Percentiles rank a stretch among this genome's conserved stretches.
These are phyloP conservation scores for Caenorhabditis drosophilae DNA, from an alignment of 2,888 invertebrate species.

Conservation along the genomic window DNA sequence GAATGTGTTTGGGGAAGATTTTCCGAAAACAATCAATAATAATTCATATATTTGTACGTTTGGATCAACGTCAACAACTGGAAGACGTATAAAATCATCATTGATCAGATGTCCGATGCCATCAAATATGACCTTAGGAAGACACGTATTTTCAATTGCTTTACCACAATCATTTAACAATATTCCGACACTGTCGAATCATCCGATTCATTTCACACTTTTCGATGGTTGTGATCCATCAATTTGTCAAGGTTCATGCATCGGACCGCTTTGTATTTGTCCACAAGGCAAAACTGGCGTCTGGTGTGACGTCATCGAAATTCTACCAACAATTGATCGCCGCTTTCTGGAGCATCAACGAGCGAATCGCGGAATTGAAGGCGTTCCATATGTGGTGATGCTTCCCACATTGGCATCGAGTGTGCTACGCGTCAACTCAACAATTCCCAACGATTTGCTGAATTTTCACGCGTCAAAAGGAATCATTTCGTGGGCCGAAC, in stretches of 20 bases:
- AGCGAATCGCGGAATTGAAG: slow-evolving; percentile 50
- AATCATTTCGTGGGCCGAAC: slow-evolving; percentile 51
- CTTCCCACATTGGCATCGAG: slow-evolving; percentile 47
- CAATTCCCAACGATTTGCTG: slow-evolving; percentile 40
- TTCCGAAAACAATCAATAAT: slow-evolving; percentile 21
- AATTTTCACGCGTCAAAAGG: slow-evolving; percentile 45
- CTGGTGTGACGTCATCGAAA: slow-evolving; percentile 44
- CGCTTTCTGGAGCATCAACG: slow-evolving; percentile 44
- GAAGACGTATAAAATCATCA: slow-evolving; percentile 31
- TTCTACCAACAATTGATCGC: slow-evolving; percentile 38
- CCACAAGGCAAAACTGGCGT: slow-evolving; percentile 47
- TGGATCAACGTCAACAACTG: slow-evolving; percentile 34
- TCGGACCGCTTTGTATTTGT: slow-evolving; percentile 61
- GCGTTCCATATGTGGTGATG: slow-evolving; percentile 49
- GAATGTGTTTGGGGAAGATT: slow-evolving; percentile 40
- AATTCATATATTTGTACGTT: slow-evolving; percentile 44
- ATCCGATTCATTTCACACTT: slow-evolving; percentile 55
- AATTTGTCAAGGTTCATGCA: slow-evolving; percentile 54
- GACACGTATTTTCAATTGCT: slow-evolving; percentile 44
- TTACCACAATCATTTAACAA: slow-evolving; percentile 10
- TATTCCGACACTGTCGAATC: background rate
- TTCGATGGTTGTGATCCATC: slow-evolving; percentile 48
- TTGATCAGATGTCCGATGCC: slow-evolving; percentile 45
- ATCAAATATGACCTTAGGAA: slow-evolving; percentile 37
- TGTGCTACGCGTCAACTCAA: slow-evolving; percentile 44